Evolutionary conservation across 2,797 vertebrate genomes (phyloP).

Genomic region (Dryobates pubescens): DNA sequence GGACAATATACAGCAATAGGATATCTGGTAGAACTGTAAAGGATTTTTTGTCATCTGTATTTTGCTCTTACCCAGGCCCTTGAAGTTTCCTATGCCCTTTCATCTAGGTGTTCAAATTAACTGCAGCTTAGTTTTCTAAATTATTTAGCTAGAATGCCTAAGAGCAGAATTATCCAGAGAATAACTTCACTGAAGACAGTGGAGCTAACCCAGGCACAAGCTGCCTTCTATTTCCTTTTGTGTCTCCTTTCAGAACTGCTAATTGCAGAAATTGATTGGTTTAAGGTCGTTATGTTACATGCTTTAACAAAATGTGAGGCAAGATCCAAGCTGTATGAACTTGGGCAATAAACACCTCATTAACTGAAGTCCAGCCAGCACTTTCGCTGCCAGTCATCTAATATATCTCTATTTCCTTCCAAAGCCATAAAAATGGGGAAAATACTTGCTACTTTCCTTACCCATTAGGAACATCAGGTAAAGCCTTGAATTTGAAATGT

Average conservation of each 20-base stretch:
- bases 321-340: not conserved
- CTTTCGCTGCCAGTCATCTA: not conserved
- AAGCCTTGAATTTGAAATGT: not conserved
- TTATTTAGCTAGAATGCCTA: not conserved
- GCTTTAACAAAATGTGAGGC: not conserved
- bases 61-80: not conserved
- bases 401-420: not conserved
- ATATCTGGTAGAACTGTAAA: not conserved
- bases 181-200: not conserved
- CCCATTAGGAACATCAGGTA: not conserved
- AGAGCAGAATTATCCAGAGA: not conserved
- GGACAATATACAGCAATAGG: not conserved
- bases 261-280: not conserved
- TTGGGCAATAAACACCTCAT: not conserved
- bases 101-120: not conserved
- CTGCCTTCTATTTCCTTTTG: not conserved
- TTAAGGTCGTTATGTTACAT: not conserved
- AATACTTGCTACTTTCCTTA: not conserved
- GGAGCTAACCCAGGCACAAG: not conserved
- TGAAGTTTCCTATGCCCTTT: not conserved
- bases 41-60: not conserved
- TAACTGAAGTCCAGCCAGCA: not conserved
- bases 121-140: not conserved
- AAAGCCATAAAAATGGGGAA: not conserved
- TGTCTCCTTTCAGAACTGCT: not conserved